Conservation (phyloP, 2,888 invertebrate genomes). For the Nomada goodeniana region DNA sequence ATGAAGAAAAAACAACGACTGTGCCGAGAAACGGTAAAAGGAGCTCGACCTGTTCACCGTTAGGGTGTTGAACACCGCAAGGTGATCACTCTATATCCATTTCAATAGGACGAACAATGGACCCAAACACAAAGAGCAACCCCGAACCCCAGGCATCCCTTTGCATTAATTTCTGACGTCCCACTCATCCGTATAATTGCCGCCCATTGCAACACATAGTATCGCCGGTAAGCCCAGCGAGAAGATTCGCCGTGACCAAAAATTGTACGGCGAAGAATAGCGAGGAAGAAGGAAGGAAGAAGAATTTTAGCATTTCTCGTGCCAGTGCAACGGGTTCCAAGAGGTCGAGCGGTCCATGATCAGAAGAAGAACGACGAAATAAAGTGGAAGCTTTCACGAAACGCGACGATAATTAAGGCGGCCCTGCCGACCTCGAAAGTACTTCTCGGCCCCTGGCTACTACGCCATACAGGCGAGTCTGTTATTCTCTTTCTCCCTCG, state of each 20-base stretch:
- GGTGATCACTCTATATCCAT: slow-evolving; percentile 58
- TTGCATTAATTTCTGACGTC: slow-evolving; percentile 64
- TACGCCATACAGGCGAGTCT: slow-evolving; percentile 77
- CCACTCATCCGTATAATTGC: slow-evolving; percentile 59
- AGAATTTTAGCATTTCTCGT: background rate
- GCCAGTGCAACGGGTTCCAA: slow-evolving; percentile 8
- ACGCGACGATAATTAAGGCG: slow-evolving; percentile 78
- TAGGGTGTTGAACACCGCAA: slow-evolving; percentile 18
- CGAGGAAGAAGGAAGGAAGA: background rate
- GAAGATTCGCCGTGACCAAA: background rate
- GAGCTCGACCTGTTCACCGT: slow-evolving; percentile 42
- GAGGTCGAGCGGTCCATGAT: slow-evolving; percentile 33
- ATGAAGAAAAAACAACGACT: background rate
- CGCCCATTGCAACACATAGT: slow-evolving; percentile 41
- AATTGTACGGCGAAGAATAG: background rate
- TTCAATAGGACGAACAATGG: slow-evolving; percentile 62
- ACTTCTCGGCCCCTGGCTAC: slow-evolving; percentile 81
- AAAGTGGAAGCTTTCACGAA: slow-evolving; percentile 67
- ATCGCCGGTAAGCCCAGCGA: slow-evolving; percentile 17
- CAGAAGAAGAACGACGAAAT: slow-evolving; percentile 51
- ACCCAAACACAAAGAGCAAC: slow-evolving; percentile 50
- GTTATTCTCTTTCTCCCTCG: slow-evolving; percentile 80
- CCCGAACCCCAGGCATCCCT: slow-evolving; percentile 54
- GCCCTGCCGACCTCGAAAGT: slow-evolving; percentile 80
- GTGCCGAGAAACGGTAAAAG: background rate